Evolutionary conservation across 2,888 invertebrate genomes (phyloP), one percentile per base, ranked within the genome.

Genomic region (Celastrina argiolus): DNA sequence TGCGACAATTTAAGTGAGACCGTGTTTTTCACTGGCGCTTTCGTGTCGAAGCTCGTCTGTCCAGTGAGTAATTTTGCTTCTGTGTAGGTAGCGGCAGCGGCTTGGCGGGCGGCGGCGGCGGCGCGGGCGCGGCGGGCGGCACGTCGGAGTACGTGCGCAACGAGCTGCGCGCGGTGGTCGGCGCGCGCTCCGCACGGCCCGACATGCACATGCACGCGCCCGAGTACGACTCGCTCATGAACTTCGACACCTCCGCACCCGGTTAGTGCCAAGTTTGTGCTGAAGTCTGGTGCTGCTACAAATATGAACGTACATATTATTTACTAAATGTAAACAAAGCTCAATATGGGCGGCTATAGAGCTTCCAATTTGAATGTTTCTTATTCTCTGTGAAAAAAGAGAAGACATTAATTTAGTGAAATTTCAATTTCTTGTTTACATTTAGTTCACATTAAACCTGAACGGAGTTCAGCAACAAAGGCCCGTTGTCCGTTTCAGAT

Each of bases 141-240:
- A 93, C 94, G 69, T 96, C 97, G 64, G 97, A 97, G 89, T 97
- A 95, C 88, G 97, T 98, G 74, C 94, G 97, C 79, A 97, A 98
- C 89, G 97, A 97, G 88, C 91, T 98, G 78, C 93, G 97, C 75
- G 97, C 97, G 63, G 95, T 96, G 71, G 97, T 98, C 69, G 97
- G 96, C 73, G 97, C 96, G 66, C 93, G 97, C 78, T 95, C 96
- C 41, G 91, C 92, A 73, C 91, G 80, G 74, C 91, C 85, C 79
- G 89, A 85, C 75, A 78, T 87, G 75, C 90, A 87, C 75, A 77
- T 87, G 76, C 92, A 93, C 79, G 81, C 84, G 67, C 93, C 93
- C 67, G 95, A 95, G 79, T 92, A 95, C 77, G 95, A 95, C 80
- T 92, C 94, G 66, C 92, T 95, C 74, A 92, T 95, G 81, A 92